Evolutionary conservation across 2,113 vertebrate genomes (phyloP).

Genomic region (Elephantulus edwardii): DNA sequence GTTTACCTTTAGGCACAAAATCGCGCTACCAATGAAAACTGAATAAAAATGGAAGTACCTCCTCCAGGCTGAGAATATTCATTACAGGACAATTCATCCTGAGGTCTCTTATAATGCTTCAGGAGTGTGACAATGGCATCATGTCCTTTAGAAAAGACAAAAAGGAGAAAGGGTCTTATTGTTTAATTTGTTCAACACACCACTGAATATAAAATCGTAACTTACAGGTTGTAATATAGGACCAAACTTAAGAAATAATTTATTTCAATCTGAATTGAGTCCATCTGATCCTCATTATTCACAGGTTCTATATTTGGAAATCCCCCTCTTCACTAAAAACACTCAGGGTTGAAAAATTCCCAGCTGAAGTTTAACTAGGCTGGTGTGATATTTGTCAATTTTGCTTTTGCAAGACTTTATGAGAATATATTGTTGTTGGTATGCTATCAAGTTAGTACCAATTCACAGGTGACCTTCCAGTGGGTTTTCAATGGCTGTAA

Average conservation of each 20-base stretch:
- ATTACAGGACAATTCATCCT: slow-evolving; percentile 94
- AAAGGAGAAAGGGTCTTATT: not conserved
- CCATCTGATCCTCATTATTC: not conserved
- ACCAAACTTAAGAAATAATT: slow-evolving; percentile 1
- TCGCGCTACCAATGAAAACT: not conserved
- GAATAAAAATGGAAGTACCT: slow-evolving; percentile 82
- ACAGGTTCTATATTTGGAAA: not conserved
- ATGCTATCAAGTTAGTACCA: no score
- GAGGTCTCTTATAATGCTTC: slow-evolving; percentile 95
- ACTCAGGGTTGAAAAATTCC: not conserved
- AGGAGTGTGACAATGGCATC: slow-evolving; percentile 95
- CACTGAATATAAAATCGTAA: not conserved
- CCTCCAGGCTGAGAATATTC: slow-evolving; percentile 97
- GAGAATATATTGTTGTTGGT: not conserved
- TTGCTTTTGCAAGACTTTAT: not conserved
- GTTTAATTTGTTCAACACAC: slow-evolving; percentile 21
- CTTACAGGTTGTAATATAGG: not conserved
- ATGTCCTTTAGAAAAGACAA: slow-evolving; percentile 85
- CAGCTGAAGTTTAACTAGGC: not conserved
- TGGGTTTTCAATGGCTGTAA: no score
- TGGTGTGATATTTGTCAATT: not conserved
- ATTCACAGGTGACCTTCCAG: no score
- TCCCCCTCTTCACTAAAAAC: not conserved
- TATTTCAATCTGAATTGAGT: not conserved
- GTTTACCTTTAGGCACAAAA: not conserved